Evolutionary conservation across 2,797 vertebrate species (phyloP).

Genomic region (Lophura swinhoii): DNA sequence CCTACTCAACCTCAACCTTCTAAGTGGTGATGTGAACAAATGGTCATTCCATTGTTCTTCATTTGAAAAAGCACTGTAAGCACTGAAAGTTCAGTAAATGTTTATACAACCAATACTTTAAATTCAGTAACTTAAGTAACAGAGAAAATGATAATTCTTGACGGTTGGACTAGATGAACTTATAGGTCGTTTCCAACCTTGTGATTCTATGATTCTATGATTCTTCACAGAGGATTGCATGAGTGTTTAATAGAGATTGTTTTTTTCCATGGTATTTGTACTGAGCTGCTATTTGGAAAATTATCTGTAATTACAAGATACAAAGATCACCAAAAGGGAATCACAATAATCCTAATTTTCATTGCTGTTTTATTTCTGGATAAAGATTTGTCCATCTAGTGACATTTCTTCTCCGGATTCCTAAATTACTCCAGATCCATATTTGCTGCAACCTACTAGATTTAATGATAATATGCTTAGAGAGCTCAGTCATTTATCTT

Average conservation of each 20-base stretch:
- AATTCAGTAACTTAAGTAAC: neutral
- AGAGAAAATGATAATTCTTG: neutral
- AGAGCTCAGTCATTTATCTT: slow-evolving; percentile 46
- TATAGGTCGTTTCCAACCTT: too few relatives aligned
- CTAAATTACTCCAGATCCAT: neutral
- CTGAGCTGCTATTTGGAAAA: neutral
- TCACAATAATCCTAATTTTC: neutral
- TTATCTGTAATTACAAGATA: neutral
- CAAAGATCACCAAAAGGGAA: neutral
- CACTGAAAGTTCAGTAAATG: neutral
- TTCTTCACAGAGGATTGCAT: neutral
- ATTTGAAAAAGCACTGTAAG: neutral
- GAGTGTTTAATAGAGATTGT: neutral
- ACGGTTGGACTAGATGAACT: too few relatives aligned
- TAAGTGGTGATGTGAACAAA: neutral
- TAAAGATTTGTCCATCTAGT: neutral
- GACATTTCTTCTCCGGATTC: neutral
- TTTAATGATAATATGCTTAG: slow-evolving; percentile 10
- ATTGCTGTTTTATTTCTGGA: neutral
- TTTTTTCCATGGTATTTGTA: neutral
- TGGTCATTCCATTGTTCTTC: neutral
- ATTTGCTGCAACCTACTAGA: neutral
- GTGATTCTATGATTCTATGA: too few relatives aligned
- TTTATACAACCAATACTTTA: neutral
- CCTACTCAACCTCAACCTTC: neutral